These are phyloP conservation scores for Epinephelus lanceolatus DNA, from an alignment of 2,113 vertebrate genomes.

Conservation along the genomic window DNA sequence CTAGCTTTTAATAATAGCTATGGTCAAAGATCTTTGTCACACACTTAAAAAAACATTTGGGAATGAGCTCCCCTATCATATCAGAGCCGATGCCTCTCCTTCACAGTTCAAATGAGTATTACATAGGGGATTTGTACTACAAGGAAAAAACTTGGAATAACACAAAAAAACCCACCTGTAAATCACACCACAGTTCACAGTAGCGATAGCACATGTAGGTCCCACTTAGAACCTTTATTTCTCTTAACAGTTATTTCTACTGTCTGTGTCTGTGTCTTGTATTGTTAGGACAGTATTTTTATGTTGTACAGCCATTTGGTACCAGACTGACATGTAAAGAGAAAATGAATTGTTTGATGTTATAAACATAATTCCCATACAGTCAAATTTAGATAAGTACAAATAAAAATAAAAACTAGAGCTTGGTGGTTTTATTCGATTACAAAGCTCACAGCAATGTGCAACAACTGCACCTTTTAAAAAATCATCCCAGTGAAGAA, in stretches of 20 bases:
- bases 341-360: not conserved
- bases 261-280: not conserved
- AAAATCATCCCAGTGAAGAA: slow-evolving; percentile 36
- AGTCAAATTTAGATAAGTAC: not conserved
- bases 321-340: not conserved
- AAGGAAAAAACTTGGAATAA: not conserved
- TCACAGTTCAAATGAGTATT: slow-evolving; percentile 4
- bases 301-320: not conserved
- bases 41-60: not conserved
- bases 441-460: not conserved
- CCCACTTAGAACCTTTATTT: not conserved
- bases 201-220: not conserved
- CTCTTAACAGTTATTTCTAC: not conserved
- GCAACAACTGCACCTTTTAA: slow-evolving; percentile 34
- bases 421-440: not conserved
- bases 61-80: not conserved
- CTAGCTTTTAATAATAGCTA: slow-evolving; percentile 26
- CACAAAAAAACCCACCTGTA: not conserved
- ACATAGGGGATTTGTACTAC: not conserved
- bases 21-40: slow-evolving; percentile 44
- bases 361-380: not conserved
- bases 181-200: not conserved
- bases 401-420: not conserved
- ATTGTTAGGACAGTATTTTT: not conserved
- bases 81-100: not conserved